Evolutionary conservation across 2,888 invertebrate genomes (phyloP).

Genomic region (Trissolcus brochymenae): DNA sequence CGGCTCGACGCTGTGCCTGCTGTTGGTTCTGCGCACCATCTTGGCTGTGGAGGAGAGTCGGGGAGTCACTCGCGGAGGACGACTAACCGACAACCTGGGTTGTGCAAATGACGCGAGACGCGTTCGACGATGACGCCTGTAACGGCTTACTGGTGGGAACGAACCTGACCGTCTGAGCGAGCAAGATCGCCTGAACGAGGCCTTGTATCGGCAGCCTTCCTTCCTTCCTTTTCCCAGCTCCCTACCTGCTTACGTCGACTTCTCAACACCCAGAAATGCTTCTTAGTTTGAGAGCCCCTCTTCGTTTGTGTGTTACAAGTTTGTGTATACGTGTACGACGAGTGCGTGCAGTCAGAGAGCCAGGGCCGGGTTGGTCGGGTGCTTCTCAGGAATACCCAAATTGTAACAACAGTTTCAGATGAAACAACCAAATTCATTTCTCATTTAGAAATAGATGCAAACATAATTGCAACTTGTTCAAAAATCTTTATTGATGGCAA

Average conservation of each 20-base stretch:
- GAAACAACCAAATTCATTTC: too few relatives aligned
- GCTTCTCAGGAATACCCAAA: neutral
- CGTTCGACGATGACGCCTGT: conserved; percentile 1
- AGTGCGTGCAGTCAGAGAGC: conserved; percentile 18
- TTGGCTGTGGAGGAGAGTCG: conserved; percentile 9
- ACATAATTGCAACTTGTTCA: too few relatives aligned
- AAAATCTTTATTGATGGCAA: too few relatives aligned
- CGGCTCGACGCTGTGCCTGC: conserved; percentile 68
- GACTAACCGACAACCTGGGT: neutral
- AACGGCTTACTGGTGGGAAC: conserved; percentile 7
- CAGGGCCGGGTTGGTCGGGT: conserved; percentile 22
- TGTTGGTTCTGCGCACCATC: conserved; percentile 77
- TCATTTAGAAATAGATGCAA: too few relatives aligned
- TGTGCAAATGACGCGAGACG: neutral
- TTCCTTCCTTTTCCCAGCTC: conserved; percentile 47
- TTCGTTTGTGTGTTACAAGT: neutral
- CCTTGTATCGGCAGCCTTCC: conserved; percentile 31
- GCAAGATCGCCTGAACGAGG: conserved; percentile 34
- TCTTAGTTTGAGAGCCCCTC: conserved; percentile 13
- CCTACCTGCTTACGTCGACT: conserved; percentile 44
- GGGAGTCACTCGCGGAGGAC: neutral
- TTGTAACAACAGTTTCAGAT: too few relatives aligned
- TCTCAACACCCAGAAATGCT: conserved; percentile 27
- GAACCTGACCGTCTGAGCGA: conserved; percentile 34
- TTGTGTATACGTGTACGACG: conserved; percentile 4